Evolutionary conservation across 2,113 vertebrate genomes (phyloP), one percentile per base, ranked within the genome.

Genomic region (Oceanites oceanicus): DNA sequence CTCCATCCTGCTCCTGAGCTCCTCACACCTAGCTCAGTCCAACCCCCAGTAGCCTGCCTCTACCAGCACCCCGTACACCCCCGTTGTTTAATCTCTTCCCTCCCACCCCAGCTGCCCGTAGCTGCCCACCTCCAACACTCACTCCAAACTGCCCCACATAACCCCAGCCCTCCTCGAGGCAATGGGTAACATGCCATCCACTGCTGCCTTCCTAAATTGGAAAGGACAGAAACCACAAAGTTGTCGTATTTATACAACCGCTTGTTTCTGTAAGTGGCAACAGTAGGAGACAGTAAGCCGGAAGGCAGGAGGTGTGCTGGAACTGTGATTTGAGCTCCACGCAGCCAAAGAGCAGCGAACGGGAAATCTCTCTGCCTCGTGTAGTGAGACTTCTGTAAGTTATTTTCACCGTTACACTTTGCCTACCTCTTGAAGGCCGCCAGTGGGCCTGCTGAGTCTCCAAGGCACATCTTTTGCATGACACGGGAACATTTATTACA

Each of bases 331-430:
- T 19, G 16, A 49, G 20, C 52, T n/a, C 34, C 13, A 1, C 1
- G 0, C 22, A 25, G 34, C 45, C 40, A 58, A 9, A 20, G 13
- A 70, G 49, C 22, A 3, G 22, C 1, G 0, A 5, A 11, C 10
- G 2, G 45, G 40, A 67, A 26, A 10, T 6, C 49, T 34, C 45
- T 30, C 56, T 75, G 44, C 22, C 59, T 38, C 26, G 0, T 1
- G 15, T 16, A 27, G 11, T 14, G 38, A 38, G 7, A 2, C 26
- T 58, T 34, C 40, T 18, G 2, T 17, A 29, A 40, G 21, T 45
- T 67, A 25, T 25, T 80, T 67, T 26, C 52, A 13, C 66, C 27
- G 61, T 34, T 29, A 14, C 0, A 2, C 73, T 74, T 76, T 45
- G 40, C 71, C 74, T 70, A 25, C 78, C 59, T 83, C 68, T n/a